Conservation (phyloP, 2,113 vertebrate genomes). For the Struthio camelus region DNA sequence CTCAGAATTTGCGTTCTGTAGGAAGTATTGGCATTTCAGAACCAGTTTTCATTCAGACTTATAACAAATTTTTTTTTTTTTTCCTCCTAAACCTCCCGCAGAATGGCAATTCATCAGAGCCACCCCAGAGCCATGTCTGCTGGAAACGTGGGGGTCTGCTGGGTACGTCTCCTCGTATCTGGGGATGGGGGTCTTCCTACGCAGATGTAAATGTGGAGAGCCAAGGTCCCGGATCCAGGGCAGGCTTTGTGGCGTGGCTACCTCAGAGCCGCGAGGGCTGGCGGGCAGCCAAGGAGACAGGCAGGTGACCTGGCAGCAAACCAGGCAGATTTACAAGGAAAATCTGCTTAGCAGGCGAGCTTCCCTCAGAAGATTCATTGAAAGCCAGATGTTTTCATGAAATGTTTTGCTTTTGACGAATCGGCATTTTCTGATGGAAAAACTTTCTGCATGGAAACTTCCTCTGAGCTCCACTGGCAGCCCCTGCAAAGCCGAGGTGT, state of each 20-base stretch:
- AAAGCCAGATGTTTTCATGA: slow-evolving; percentile 70
- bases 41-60: background rate
- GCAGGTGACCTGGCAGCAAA: slow-evolving; percentile 72
- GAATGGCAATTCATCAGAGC: background rate
- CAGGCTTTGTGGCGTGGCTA: slow-evolving; percentile 9
- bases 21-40: background rate
- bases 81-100: background rate
- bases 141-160: background rate
- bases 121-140: background rate
- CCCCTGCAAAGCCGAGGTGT: background rate
- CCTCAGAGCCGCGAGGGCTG: background rate
- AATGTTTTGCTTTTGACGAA: slow-evolving; percentile 71
- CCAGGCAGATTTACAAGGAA: slow-evolving; percentile 73
- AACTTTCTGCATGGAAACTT: background rate
- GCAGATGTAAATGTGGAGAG: background rate
- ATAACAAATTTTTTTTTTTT: background rate
- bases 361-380: slow-evolving; percentile 68
- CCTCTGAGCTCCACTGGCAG: background rate
- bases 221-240: background rate
- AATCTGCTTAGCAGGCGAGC: slow-evolving; percentile 72
- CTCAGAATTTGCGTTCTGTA: background rate
- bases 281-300: slow-evolving; percentile 55
- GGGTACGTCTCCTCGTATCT: background rate
- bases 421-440: slow-evolving; percentile 51
- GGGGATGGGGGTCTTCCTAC: background rate